Evolutionary conservation across 2,888 invertebrate species (phyloP), one percentile per base, ranked within the genome.

Genomic region (Stramonita haemastoma): DNA sequence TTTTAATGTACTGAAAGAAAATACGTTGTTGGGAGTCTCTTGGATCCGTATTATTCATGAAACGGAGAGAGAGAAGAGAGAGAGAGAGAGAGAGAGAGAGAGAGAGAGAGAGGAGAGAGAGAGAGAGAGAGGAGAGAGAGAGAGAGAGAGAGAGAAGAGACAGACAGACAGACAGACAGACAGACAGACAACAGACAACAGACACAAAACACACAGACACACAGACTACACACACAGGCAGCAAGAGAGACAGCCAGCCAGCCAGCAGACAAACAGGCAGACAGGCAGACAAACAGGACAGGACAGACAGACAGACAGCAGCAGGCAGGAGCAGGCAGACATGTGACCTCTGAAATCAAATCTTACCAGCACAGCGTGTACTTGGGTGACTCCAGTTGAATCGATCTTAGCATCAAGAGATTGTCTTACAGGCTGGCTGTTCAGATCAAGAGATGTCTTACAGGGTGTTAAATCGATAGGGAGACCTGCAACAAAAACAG

Each of bases 361-460:
- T 46, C 86, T 81, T 56, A 89, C 89, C 86, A 79, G 57, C 0
- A 89, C 32, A 19, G 60, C 29, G 29, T 77, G 86, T 5, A 89
- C 81, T n/a, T n/a, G n/a, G n/a, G n/a, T n/a, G n/a, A n/a, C 29
- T 86, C 56, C 86, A 89, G 19, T 32, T 36, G 60, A 89, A 83
- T 32, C 36, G 11, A n/a, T 89, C 83, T 15, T 46, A 22, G 87
- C 87, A 36, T 87, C 83, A n/a, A 89, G 29, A 81, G 66, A 89
- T 83, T 0, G n/a, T 36, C 22, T 66, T 56, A 73, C 89, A 89
- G 19, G 83, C n/a, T 56, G 87, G 86, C 34, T 87, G 83, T 66
- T 83, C 66, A 79, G 29, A 36, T 89, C 89, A 87, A 89, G 32
- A 89, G 34, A n/a, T n/a, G n/a, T n/a, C n/a, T n/a, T n/a, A n/a